phyloP scores from a whole-genome alignment of 2,888 invertebrate genomes.

The Argyresthia albistria region DNA sequence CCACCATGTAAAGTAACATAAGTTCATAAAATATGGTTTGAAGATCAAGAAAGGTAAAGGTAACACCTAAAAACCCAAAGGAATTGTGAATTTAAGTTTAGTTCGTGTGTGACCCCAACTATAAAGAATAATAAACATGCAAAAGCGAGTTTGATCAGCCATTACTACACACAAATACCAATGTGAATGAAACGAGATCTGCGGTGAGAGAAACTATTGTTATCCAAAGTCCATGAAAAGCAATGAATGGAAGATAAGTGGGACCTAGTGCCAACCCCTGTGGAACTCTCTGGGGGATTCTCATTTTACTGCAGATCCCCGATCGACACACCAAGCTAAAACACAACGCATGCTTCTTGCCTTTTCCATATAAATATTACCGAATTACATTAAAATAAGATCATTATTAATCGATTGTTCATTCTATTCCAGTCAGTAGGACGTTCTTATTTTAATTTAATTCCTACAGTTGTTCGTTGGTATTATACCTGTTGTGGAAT shows the following conservation, averaged over 20 bases:
- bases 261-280: background rate
- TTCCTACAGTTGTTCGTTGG: constrained; percentile 37
- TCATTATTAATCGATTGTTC: constrained; percentile 15
- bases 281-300: background rate
- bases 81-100: too few species aligned
- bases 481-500: constrained; percentile 91
- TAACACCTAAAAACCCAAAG: too few species aligned
- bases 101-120: too few species aligned
- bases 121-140: too few species aligned
- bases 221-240: background rate
- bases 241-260: background rate
- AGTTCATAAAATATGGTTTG: too few species aligned
- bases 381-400: constrained; percentile 69
- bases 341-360: constrained; percentile 79
- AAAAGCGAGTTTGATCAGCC: constrained; percentile 13
- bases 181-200: constrained; percentile 59
- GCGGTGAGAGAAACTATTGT: constrained; percentile 36
- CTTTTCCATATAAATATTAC: constrained; percentile 49
- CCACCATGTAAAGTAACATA: too few species aligned
- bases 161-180: constrained; percentile 26
- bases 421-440: background rate
- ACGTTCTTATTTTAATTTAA: constrained; percentile 66
- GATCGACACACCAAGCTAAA: constrained; percentile 29
- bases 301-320: constrained; percentile 46
- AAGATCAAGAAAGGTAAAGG: too few species aligned